phyloP scores from a whole-genome alignment of 1,140 invertebrate genomes.

The Diorhabda carinulata region DNA sequence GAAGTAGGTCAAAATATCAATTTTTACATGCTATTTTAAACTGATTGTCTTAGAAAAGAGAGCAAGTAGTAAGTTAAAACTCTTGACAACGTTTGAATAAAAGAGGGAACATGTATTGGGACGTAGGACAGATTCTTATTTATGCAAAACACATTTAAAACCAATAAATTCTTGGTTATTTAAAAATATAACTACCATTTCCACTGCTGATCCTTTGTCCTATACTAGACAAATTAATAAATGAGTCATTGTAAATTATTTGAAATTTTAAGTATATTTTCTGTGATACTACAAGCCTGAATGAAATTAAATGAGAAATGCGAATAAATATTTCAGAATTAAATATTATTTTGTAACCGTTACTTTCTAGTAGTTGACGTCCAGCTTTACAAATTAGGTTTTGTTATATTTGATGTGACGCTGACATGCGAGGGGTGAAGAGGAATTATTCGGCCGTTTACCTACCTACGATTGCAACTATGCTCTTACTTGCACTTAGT shows the following conservation, averaged over 20 bases:
- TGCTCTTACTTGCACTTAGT: slow-evolving; percentile 12
- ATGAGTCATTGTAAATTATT: background rate
- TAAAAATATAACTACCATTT: too few relatives aligned
- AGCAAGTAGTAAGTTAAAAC: too few relatives aligned
- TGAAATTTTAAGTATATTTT: too few relatives aligned
- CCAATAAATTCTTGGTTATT: too few relatives aligned
- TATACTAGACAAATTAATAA: background rate
- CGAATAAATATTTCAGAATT: background rate
- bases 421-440: background rate
- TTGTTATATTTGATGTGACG: background rate
- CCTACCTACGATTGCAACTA: slow-evolving; percentile 26
- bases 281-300: background rate
- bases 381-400: background rate
- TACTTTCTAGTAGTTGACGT: background rate
- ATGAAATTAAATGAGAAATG: background rate
- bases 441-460: slow-evolving; percentile 22
- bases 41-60: too few relatives aligned
- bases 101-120: too few relatives aligned
- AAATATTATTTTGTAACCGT: background rate
- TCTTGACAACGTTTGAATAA: too few relatives aligned
- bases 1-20: background rate
- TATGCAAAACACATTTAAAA: too few relatives aligned
- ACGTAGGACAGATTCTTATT: too few relatives aligned
- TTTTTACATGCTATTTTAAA: background rate
- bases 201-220: too few relatives aligned